Evolutionary conservation across 2,113 vertebrate species (phyloP).

Genomic region (Synodontis membranacea): DNA sequence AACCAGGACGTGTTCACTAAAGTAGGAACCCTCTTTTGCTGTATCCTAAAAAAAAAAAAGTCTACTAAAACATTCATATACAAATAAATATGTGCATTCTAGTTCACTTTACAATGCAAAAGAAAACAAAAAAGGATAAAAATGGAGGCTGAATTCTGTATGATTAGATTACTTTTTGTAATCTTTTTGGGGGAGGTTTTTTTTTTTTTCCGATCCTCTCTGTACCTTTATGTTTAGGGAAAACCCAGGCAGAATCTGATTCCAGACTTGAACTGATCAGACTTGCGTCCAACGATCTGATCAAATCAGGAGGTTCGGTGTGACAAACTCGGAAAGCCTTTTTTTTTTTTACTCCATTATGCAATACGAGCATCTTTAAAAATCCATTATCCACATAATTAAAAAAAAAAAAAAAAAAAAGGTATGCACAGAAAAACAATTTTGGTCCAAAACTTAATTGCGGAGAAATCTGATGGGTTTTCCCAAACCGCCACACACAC

Average conservation of each 20-base stretch:
- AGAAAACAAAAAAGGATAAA: not conserved
- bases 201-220: not conserved
- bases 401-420: too few relatives aligned
- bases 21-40: not conserved
- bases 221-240: not conserved
- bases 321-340: too few relatives aligned
- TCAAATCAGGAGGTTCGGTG: too few relatives aligned
- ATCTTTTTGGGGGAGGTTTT: too few relatives aligned
- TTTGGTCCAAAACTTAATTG: too few relatives aligned
- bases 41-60: not conserved
- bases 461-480: not conserved
- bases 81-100: slow-evolving; percentile 33
- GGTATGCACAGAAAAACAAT: too few relatives aligned
- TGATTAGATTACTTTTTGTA: not conserved
- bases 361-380: too few relatives aligned
- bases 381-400: too few relatives aligned
- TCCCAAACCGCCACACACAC: not conserved
- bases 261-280: too few relatives aligned
- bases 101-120: slow-evolving; percentile 6
- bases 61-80: slow-evolving; percentile 23
- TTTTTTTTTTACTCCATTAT: too few relatives aligned
- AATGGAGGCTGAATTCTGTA: not conserved
- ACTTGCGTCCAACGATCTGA: too few relatives aligned
- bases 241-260: not conserved
- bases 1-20: not conserved